These are phyloP conservation scores for Natrix natrix DNA, from an alignment of 2,797 vertebrate species.

Conservation along the genomic window DNA sequence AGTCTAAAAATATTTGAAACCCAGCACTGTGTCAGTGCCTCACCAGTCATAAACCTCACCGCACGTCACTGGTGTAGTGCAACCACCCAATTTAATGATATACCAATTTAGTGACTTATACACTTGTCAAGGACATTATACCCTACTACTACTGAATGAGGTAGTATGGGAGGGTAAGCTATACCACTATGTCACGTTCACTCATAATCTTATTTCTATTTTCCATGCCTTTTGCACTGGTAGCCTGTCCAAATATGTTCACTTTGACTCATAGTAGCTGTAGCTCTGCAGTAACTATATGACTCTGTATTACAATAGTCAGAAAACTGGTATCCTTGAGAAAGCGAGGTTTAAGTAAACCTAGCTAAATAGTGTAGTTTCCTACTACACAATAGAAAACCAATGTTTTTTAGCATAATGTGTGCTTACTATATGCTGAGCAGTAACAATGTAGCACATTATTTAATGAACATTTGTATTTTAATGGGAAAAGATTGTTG, in stretches of 20 bases:
- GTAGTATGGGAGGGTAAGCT: neutral
- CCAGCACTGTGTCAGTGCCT: too few relatives aligned
- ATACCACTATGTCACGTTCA: neutral
- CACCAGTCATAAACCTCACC: too few relatives aligned
- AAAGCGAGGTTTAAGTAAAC: neutral
- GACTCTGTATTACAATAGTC: neutral
- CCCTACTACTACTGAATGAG: neutral
- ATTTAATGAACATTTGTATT: slow-evolving; percentile 31
- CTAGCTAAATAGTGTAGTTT: neutral
- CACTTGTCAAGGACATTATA: neutral
- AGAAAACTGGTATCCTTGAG: neutral
- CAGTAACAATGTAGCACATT: neutral
- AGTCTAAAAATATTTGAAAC: too few relatives aligned
- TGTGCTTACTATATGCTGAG: neutral
- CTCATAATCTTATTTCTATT: neutral
- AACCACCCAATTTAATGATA: neutral
- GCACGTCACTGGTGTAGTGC: too few relatives aligned
- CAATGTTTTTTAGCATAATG: neutral
- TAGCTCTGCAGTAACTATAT: neutral
- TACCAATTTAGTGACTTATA: neutral
- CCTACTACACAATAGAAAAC: neutral
- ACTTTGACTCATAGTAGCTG: neutral
- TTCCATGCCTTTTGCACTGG: neutral
- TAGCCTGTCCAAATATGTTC: neutral
- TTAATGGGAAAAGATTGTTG: slow-evolving; percentile 38